phyloP scores from a whole-genome alignment of 2,888 invertebrate genomes.

The Blastobasis adustella region DNA sequence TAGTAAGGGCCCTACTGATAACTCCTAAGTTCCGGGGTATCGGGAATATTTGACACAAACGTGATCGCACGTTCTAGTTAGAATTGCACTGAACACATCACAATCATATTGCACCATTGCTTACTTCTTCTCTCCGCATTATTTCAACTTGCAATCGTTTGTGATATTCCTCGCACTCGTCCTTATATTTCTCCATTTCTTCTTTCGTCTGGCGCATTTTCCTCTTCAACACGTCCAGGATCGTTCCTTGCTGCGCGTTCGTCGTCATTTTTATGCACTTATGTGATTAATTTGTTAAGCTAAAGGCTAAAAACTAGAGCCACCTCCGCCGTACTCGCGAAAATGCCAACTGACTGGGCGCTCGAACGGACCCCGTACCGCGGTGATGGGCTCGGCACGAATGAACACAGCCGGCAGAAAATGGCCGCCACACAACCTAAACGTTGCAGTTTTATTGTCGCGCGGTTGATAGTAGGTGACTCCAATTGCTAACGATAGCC shows the following conservation, averaged over 20 bases:
- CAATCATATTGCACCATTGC: slow-evolving; percentile 66
- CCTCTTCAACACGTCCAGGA: slow-evolving; percentile 98
- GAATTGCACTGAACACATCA: slow-evolving; percentile 49
- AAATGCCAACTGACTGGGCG: slow-evolving; percentile 71
- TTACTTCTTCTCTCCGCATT: slow-evolving; percentile 98
- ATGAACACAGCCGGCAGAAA: slow-evolving; percentile 72
- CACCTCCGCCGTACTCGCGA: slow-evolving; percentile 71
- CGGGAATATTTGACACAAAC: slow-evolving; percentile 33
- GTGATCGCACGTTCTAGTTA: slow-evolving; percentile 29
- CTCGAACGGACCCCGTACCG: slow-evolving; percentile 62
- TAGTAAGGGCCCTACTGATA: slow-evolving; percentile 58
- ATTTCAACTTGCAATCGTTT: slow-evolving; percentile 96
- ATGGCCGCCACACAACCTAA: slow-evolving; percentile 65
- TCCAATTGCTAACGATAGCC: too few species aligned
- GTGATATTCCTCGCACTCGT: slow-evolving; percentile 97
- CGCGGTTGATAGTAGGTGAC: slow-evolving; percentile 32
- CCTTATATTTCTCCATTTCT: slow-evolving; percentile 98
- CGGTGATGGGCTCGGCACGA: slow-evolving; percentile 69
- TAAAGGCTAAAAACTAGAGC: slow-evolving; percentile 64
- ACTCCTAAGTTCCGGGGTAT: slow-evolving; percentile 41
- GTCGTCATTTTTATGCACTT: slow-evolving; percentile 84
- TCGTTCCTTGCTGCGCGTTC: slow-evolving; percentile 93
- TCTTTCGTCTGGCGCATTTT: slow-evolving; percentile 99
- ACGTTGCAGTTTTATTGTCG: slow-evolving; percentile 51
- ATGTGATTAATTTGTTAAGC: slow-evolving; percentile 48